These are phyloP conservation scores for Megalops atlanticus DNA, from an alignment of 2,113 vertebrate genomes.

Conservation along the genomic window DNA sequence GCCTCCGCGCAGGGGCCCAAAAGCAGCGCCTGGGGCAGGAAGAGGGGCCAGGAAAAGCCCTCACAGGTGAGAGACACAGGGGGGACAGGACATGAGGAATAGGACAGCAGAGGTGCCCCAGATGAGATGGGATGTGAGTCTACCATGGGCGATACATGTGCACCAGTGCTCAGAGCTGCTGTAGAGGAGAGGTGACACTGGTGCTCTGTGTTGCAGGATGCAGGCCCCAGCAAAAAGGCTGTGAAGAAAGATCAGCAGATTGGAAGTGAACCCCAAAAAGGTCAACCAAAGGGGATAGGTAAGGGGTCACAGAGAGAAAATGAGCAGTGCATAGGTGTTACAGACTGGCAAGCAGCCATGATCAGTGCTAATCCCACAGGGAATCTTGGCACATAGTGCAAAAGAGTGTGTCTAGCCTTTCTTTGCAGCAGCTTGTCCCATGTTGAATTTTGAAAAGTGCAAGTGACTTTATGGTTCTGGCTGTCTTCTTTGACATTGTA, in stretches of 20 bases:
- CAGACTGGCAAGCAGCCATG: no score
- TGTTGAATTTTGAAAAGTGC: no score
- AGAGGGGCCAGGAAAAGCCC: background rate
- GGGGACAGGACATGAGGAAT: background rate
- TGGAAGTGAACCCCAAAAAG: no score
- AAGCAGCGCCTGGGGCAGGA: slow-evolving; percentile 16
- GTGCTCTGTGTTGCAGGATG: slow-evolving; percentile 30
- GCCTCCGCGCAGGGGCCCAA: slow-evolving; percentile 45
- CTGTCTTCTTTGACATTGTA: background rate
- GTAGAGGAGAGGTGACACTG: background rate
- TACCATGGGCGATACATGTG: background rate
- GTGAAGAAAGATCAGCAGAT: background rate
- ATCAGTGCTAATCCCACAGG: no score
- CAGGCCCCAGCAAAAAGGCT: background rate
- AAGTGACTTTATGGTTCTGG: no score
- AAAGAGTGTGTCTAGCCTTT: no score
- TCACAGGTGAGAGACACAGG: slow-evolving; percentile 40
- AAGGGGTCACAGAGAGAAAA: no score
- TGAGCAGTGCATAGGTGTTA: no score
- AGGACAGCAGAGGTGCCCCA: background rate
- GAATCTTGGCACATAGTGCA: no score
- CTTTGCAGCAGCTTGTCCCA: no score
- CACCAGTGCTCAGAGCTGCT: no score
- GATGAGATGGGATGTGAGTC: background rate
- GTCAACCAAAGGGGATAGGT: background rate